Conservation (phyloP, 1,140 invertebrate species). For the Drosophila tropicalis region DNA sequence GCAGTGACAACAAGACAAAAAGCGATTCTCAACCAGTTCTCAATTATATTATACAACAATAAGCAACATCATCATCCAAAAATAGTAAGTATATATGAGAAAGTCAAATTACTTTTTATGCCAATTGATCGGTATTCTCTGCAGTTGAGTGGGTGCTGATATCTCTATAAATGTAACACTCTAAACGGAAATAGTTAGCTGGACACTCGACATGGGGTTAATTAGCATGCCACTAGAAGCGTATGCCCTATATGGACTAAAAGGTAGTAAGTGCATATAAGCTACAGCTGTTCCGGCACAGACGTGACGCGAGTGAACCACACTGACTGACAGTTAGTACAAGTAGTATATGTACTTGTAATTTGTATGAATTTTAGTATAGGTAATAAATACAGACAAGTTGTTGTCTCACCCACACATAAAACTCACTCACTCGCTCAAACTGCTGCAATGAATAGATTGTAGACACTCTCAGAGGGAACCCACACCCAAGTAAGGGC, state of each 20-base stretch:
- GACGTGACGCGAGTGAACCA: slow-evolving; percentile 16
- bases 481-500: slow-evolving; percentile 5
- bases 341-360: slow-evolving; percentile 27
- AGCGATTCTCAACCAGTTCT: slow-evolving; percentile 7
- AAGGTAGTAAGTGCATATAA: slow-evolving; percentile 40
- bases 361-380: slow-evolving; percentile 36
- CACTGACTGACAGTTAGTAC: neutral
- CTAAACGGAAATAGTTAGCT: slow-evolving; percentile 58
- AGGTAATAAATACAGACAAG: slow-evolving; percentile 53
- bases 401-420: slow-evolving; percentile 37
- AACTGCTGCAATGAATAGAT: slow-evolving; percentile 44
- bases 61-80: slow-evolving; percentile 19
- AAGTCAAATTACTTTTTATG: slow-evolving; percentile 25
- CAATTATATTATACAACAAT: slow-evolving; percentile 1
- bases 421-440: slow-evolving; percentile 45
- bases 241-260: slow-evolving; percentile 68
- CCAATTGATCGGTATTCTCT: neutral
- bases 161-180: slow-evolving; percentile 54
- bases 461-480: slow-evolving; percentile 2
- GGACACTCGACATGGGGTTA: slow-evolving; percentile 49
- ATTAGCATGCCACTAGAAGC: slow-evolving; percentile 68
- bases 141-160: slow-evolving; percentile 56
- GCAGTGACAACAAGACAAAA: slow-evolving; percentile 14
- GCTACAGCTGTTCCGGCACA: slow-evolving; percentile 47
- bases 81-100: slow-evolving; percentile 28